Evolutionary conservation across 2,113 vertebrate species (phyloP), one percentile per base, ranked within the genome.

Genomic region (Chrysochloris asiatica): DNA sequence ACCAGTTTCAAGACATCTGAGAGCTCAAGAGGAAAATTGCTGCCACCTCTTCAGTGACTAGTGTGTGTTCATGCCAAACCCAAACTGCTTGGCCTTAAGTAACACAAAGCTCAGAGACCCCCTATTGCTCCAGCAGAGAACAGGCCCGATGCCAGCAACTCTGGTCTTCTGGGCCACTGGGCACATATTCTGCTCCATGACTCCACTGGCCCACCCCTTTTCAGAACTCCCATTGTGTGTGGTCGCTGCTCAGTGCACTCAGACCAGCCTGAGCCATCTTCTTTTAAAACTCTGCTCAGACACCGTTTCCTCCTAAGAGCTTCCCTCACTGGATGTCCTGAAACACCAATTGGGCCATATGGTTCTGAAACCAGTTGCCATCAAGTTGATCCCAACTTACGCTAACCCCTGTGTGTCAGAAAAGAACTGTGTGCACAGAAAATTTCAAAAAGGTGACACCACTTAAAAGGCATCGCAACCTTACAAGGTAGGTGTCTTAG

Each of bases 1-100:
- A 95, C 92, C 95, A 96, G 96, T 96, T 97, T 96, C 61, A 94
- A 95, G 96, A 96, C 93, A 97, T 97, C 94, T 93, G 96, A 97
- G 96, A 97, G 81, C 94, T 95, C 90, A 65, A 95, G 69, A 72
- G 93, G 90, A 94, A 94, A 93, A 92, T 91, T 47, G n/a, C 77
- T 90, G 86, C 65, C 93, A 93, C 92, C 93, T 94, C 94, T 93
- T 90, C 38, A 71, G 90, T 84, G 88, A 48, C 67, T 88, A 67
- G 71, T 48, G 83, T 73, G 61, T 90, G 79, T 43, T 83, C 76
- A 8, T 1, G 90, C 95, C 92, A 96, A 95, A 92, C 90, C 94
- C 95, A 89, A 81, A 82, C n/a, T 52, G 90, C 83, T 88, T 81
- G 90, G 86, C 59, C 71, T 14, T n/a, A 43, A 93, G 76, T 0